Evolutionary conservation across 30 jellyfish, hydroid and myxozoan species (phyloP).

Genomic region (Rhopilema esculentum): DNA sequence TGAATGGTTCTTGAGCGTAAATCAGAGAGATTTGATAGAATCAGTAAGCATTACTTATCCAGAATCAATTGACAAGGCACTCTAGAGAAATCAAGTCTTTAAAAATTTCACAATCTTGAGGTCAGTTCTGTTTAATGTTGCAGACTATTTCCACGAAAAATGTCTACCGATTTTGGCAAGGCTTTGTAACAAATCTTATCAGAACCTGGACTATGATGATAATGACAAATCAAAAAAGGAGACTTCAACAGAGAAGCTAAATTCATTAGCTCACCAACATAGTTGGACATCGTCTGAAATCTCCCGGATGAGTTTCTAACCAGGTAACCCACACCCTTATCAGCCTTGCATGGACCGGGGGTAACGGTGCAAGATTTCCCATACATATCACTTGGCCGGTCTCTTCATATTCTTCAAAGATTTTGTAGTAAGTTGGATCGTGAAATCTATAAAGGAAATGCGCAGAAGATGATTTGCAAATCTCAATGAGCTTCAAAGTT

Average conservation of each 20-base stretch:
- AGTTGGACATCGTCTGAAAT: conserved; percentile 74
- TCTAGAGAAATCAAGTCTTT: too few relatives aligned
- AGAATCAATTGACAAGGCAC: background rate
- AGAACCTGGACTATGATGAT: too few relatives aligned
- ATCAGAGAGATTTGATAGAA: too few relatives aligned
- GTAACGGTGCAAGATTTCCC: conserved; percentile 72
- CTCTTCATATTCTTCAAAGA: conserved; percentile 62
- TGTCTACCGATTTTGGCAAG: too few relatives aligned
- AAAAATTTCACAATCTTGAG: too few relatives aligned
- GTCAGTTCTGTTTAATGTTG: too few relatives aligned
- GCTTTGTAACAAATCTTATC: too few relatives aligned
- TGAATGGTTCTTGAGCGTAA: too few relatives aligned
- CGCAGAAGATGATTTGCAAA: background rate
- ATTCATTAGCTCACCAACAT: conserved; percentile 30
- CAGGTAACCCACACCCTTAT: conserved; percentile 93
- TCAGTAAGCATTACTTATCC: background rate
- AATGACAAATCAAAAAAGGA: too few relatives aligned
- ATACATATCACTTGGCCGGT: conserved; percentile 44
- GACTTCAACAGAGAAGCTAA: background rate
- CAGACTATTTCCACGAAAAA: too few relatives aligned
- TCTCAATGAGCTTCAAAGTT: too few relatives aligned
- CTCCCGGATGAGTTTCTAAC: conserved; percentile 87
- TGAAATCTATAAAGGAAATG: conserved; percentile 64
- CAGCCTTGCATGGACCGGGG: conserved; percentile 89
- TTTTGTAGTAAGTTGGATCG: conserved; percentile 78